Conservation (phyloP, 1,140 invertebrate species). For the Potamilus streckersoni region DNA sequence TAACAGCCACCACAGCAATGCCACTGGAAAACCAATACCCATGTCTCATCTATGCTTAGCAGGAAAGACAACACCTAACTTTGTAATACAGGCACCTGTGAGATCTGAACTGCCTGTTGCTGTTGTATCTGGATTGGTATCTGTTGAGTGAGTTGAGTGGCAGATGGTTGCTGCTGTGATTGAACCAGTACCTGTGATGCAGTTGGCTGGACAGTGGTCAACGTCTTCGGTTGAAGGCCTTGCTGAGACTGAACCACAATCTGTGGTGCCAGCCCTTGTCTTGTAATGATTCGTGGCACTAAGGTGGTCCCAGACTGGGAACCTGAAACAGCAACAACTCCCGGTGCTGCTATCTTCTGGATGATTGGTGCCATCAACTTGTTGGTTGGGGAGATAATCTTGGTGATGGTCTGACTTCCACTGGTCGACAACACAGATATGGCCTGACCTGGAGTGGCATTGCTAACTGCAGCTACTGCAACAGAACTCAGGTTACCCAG, state of each 20-base stretch:
- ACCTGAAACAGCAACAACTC: conserved; percentile 13
- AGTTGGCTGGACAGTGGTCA: not conserved
- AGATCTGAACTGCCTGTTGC: too few species aligned
- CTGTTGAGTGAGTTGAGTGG: too few species aligned
- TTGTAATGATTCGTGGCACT: conserved; percentile 15
- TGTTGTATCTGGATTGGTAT: too few species aligned
- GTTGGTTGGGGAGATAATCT: conserved; percentile 19
- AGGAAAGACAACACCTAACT: too few species aligned
- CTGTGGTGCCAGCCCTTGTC: conserved; percentile 18
- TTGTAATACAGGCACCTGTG: too few species aligned
- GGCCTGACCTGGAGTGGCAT: conserved; percentile 2
- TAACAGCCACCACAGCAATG: too few species aligned
- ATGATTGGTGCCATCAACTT: conserved; percentile 9
- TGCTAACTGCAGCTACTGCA: not conserved
- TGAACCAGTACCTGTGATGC: conserved; percentile 4
- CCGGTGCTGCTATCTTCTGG: conserved; percentile 17
- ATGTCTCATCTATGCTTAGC: too few species aligned
- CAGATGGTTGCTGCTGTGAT: not conserved
- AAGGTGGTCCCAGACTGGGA: not conserved
- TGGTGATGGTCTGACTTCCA: conserved; percentile 19
- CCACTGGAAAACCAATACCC: too few species aligned
- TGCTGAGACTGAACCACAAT: conserved; percentile 9
- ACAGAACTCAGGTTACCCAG: not conserved
- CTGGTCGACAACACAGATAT: conserved; percentile 18
- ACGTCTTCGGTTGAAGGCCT: not conserved